These are phyloP conservation scores for Callopanchax toddi DNA, from an alignment of 2,113 vertebrate species.

Conservation along the genomic window DNA sequence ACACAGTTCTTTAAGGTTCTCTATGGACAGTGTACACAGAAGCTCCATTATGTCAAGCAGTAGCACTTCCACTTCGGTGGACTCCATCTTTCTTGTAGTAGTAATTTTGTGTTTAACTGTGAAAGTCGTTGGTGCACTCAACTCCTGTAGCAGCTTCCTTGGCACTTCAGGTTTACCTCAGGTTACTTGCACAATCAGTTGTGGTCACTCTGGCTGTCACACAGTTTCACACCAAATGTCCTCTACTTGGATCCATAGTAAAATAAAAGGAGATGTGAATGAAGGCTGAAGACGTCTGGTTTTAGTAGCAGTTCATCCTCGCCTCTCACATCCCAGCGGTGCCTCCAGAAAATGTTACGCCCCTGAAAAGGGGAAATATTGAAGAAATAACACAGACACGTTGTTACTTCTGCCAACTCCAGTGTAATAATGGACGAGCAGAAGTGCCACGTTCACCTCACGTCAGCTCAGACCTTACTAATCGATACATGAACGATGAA, in stretches of 20 bases:
- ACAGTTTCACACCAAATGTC: too few relatives aligned
- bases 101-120: not conserved
- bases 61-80: not conserved
- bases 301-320: not conserved
- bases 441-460: too few relatives aligned
- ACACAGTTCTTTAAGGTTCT: not conserved
- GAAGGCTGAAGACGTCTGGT: not conserved
- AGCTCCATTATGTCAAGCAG: not conserved
- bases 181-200: not conserved
- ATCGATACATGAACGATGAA: too few relatives aligned
- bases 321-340: not conserved
- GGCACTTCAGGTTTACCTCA: slow-evolving; percentile 3
- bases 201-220: not conserved
- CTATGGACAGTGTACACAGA: not conserved
- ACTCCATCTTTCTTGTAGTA: not conserved
- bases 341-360: slow-evolving; percentile 1
- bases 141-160: not conserved
- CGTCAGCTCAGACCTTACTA: too few relatives aligned
- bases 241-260: not conserved
- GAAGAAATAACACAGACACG: not conserved
- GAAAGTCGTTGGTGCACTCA: not conserved
- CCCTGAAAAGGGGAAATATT: not conserved
- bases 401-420: too few relatives aligned
- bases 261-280: not conserved
- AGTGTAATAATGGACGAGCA: too few relatives aligned